These are phyloP conservation scores for Heterochromis multidens DNA, from an alignment of 2,113 vertebrate species.

Conservation along the genomic window DNA sequence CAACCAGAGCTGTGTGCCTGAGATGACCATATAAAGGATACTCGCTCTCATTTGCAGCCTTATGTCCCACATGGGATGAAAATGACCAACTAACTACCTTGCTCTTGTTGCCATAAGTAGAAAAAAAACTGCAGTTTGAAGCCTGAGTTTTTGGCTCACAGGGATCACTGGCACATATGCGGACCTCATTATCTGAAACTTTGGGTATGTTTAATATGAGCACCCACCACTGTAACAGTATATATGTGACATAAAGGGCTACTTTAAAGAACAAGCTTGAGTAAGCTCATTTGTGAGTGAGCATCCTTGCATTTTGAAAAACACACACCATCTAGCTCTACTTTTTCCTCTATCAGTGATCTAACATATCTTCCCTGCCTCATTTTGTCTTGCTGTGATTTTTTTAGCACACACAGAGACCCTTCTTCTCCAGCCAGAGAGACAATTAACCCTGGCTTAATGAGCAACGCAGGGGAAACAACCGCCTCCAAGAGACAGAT, in stretches of 20 bases:
- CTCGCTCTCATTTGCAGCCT: neutral
- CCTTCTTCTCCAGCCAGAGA: constrained; percentile 32
- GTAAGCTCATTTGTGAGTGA: neutral
- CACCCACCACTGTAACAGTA: neutral
- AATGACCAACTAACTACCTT: neutral
- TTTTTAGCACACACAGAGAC: neutral
- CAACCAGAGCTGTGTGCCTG: neutral
- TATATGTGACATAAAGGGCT: neutral
- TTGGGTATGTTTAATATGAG: neutral
- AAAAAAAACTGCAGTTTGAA: neutral
- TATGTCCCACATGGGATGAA: neutral
- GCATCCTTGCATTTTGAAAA: neutral
- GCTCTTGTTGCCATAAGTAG: neutral
- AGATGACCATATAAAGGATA: neutral
- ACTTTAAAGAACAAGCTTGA: neutral
- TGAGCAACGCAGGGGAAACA: constrained; percentile 48
- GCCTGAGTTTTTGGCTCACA: neutral
- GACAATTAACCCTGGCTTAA: constrained; percentile 66
- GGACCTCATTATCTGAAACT: neutral
- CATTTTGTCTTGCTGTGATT: constrained; percentile 11
- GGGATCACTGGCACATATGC: neutral
- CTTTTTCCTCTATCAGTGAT: neutral
- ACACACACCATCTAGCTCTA: neutral
- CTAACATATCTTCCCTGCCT: neutral
- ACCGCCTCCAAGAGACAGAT: constrained; percentile 41